Conservation (phyloP, 1,140 invertebrate species). For the Ladona fulva region DNA sequence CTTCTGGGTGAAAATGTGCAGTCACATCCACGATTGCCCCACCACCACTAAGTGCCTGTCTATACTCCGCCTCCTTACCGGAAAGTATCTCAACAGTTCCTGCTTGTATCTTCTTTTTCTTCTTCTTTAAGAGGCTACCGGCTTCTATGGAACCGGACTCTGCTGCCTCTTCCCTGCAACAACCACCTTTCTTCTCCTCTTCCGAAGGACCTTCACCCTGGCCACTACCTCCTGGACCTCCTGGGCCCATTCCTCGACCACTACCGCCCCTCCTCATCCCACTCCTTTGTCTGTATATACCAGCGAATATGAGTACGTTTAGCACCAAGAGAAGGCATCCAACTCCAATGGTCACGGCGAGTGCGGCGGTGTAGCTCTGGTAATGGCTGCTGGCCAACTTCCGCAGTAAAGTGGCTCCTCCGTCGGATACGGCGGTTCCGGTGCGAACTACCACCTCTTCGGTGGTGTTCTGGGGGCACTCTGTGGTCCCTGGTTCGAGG, state of each 20-base stretch:
- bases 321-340: conserved; percentile 80
- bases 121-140: background rate
- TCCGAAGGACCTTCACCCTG: conserved; percentile 44
- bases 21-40: background rate
- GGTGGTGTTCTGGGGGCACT: conserved; percentile 57
- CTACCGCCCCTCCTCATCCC: conserved; percentile 41
- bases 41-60: background rate
- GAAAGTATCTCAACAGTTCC: background rate
- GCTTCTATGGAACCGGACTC: background rate
- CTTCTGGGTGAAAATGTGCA: background rate
- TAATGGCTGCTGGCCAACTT: background rate
- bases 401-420: background rate
- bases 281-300: conserved; percentile 85
- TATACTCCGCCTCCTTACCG: background rate
- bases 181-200: conserved; percentile 35
- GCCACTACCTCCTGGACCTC: conserved; percentile 46
- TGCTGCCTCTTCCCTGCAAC: conserved; percentile 34
- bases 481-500: conserved; percentile 38
- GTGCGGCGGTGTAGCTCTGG: conserved; percentile 46
- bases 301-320: conserved; percentile 89
- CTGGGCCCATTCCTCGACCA: conserved; percentile 60
- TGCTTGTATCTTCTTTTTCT: background rate
- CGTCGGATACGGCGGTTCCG: background rate
- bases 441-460: conserved; percentile 16
- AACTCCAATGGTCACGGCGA: conserved; percentile 87